Evolutionary conservation across 2,797 vertebrate species (phyloP).

Genomic region (Adrianichthys oophorus): DNA sequence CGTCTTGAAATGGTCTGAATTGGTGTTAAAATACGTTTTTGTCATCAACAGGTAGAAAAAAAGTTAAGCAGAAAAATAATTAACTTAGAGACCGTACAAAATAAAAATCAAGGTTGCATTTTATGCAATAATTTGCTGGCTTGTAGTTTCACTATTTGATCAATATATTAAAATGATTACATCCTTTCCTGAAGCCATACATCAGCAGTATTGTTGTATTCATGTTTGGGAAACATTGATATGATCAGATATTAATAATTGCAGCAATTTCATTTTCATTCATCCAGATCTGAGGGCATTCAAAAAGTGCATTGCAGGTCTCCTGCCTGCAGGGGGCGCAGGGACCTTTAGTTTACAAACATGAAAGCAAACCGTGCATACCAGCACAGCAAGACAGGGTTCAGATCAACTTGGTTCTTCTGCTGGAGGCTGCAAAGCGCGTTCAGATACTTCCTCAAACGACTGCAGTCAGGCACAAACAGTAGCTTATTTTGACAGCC

Average conservation of each 20-base stretch:
- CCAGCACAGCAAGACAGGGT: no score
- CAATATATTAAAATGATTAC: background rate
- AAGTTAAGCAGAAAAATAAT: background rate
- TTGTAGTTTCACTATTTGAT: background rate
- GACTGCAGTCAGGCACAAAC: slow-evolving; percentile 62
- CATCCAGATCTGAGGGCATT: background rate
- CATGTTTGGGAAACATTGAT: background rate
- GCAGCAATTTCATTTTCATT: background rate
- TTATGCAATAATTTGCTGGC: background rate
- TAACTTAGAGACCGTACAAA: slow-evolving; percentile 1
- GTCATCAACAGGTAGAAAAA: slow-evolving; percentile 1
- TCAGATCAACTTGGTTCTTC: no score
- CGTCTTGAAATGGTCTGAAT: slow-evolving; percentile 4
- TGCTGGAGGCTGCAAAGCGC: no score
- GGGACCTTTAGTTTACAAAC: background rate
- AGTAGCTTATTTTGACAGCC: slow-evolving; percentile 65
- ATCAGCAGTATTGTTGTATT: background rate
- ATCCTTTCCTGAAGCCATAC: background rate
- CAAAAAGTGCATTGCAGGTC: background rate
- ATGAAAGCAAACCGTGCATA: background rate
- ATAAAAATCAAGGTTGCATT: background rate
- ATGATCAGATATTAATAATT: background rate
- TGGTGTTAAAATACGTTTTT: background rate
- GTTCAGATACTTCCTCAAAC: slow-evolving; percentile 60
- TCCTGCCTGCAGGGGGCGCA: slow-evolving; percentile 37